These are phyloP conservation scores for Helicoverpa zea DNA, from an alignment of 1,140 invertebrate genomes.

Conservation along the genomic window DNA sequence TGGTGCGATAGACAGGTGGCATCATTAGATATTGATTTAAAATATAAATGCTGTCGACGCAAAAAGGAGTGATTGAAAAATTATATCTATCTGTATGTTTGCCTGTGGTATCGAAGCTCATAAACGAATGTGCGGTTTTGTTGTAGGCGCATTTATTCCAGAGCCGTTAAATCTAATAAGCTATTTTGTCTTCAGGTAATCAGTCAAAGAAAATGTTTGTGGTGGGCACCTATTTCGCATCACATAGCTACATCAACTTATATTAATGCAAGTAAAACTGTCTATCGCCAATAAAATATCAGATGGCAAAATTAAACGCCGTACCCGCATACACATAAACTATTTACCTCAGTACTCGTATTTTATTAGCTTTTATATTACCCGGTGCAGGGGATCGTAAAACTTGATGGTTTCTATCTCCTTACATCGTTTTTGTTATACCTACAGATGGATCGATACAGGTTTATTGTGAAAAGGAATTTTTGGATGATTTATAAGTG, in stretches of 20 bases:
- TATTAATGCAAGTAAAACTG: background rate
- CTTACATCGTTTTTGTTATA: constrained; percentile 41
- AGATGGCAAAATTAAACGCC: constrained; percentile 30
- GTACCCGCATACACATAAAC: constrained; percentile 36
- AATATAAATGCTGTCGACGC: no score
- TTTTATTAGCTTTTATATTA: constrained; percentile 46
- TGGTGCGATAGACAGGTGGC: no score
- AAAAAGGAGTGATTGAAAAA: no score
- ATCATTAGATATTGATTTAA: no score
- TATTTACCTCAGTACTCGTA: constrained; percentile 34
- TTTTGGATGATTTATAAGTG: constrained; percentile 1
- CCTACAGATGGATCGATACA: constrained; percentile 33
- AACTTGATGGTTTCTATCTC: constrained; percentile 42
- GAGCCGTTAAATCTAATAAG: no score
- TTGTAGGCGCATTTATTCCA: no score
- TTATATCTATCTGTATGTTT: no score
- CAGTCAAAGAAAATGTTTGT: no score
- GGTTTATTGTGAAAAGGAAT: constrained; percentile 20
- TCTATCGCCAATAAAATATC: constrained; percentile 11
- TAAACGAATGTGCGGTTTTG: no score
- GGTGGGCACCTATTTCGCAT: no score
- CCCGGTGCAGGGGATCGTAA: constrained; percentile 35
- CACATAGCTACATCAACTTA: background rate
- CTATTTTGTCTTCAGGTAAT: no score
- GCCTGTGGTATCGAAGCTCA: no score